Conservation (phyloP, 1,140 invertebrate species). For the Saccostrea echinata region DNA sequence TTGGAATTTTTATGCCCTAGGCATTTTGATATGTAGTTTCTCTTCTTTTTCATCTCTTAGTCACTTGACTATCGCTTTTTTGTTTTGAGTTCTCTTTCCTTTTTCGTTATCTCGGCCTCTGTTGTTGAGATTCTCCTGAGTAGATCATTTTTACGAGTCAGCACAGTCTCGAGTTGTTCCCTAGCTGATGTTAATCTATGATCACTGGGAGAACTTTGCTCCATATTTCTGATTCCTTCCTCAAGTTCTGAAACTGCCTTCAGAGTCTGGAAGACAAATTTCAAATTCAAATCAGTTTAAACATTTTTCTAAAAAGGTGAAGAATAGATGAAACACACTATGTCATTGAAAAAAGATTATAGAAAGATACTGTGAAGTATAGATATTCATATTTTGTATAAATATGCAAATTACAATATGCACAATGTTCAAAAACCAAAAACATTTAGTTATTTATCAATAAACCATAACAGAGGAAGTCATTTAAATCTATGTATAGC, state of each 20-base stretch:
- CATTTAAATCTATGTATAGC: background rate
- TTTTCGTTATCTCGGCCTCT: conserved; percentile 69
- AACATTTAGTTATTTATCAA: too few species aligned
- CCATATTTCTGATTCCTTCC: conserved; percentile 64
- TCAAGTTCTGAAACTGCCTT: conserved; percentile 66
- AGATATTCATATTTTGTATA: too few species aligned
- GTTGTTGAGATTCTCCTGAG: conserved; percentile 64
- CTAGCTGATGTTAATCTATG: conserved; percentile 54
- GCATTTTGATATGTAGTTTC: too few species aligned
- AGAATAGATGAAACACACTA: too few species aligned
- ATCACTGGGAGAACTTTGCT: conserved; percentile 40
- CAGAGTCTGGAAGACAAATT: conserved; percentile 58
- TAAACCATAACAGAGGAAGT: too few species aligned
- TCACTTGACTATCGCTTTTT: conserved; percentile 53
- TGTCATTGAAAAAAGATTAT: too few species aligned
- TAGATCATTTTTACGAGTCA: conserved; percentile 66
- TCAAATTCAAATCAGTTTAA: background rate
- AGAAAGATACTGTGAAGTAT: too few species aligned
- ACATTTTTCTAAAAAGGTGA: too few species aligned
- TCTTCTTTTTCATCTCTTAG: too few species aligned
- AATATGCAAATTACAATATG: too few species aligned
- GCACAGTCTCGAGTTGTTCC: conserved; percentile 63
- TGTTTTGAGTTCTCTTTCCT: conserved; percentile 71
- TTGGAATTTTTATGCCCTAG: too few species aligned
- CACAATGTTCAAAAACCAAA: too few species aligned